A percentile compares a stretch with the other conserved stretches of the same genome.
These are phyloP conservation scores for Furcifer pardalis DNA, from an alignment of 2,797 vertebrate genomes.

Conservation along the genomic window DNA sequence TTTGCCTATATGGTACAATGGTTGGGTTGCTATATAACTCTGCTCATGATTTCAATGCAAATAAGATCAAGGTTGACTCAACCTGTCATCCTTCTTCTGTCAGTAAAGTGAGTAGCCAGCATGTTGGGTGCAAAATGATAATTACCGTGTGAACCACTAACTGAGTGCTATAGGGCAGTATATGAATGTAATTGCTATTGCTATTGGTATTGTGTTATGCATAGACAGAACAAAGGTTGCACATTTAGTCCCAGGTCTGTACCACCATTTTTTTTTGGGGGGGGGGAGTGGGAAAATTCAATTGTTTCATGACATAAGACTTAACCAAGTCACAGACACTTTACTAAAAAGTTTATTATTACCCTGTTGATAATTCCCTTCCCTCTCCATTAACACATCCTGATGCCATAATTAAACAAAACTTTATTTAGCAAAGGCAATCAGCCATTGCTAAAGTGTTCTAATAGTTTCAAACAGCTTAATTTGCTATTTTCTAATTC, in stretches of 20 bases:
- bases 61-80: too few relatives aligned
- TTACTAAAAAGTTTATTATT: not conserved
- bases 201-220: too few relatives aligned
- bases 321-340: not conserved
- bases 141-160: too few relatives aligned
- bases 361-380: not conserved
- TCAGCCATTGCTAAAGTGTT: constrained; percentile 42
- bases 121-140: too few relatives aligned
- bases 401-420: constrained; percentile 31
- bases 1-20: too few relatives aligned
- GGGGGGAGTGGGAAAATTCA: not conserved
- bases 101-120: too few relatives aligned
- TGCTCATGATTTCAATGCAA: too few relatives aligned
- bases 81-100: too few relatives aligned
- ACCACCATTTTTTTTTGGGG: not conserved
- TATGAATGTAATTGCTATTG: not conserved
- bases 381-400: not conserved
- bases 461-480: constrained; percentile 40
- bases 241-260: not conserved
- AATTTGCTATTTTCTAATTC: constrained; percentile 46
- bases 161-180: too few relatives aligned
- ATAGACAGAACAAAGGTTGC: not conserved
- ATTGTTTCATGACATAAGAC: not conserved
- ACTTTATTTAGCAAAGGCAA: constrained; percentile 32
- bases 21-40: too few relatives aligned